Evolutionary conservation across 2,113 vertebrate species (phyloP), one percentile per base, ranked within the genome.

Genomic region (Benitochromis conjunctus): DNA sequence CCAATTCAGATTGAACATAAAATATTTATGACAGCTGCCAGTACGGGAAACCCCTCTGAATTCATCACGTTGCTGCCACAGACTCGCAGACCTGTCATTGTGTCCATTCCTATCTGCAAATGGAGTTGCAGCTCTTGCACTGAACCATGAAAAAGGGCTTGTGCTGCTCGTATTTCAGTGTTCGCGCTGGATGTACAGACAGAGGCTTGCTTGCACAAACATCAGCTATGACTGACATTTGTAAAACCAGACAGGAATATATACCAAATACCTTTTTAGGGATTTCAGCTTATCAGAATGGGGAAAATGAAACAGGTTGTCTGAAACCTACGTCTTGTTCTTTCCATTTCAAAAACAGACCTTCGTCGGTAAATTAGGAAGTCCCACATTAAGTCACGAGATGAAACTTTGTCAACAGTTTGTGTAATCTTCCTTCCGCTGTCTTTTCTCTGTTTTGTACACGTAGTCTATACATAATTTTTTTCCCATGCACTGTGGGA

Each of bases 1-100:
- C 46, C 48, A 69, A 14, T 64, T 86, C 80, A 58, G 74, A 74
- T 34, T 57, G 53, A 74, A 24, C 81, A 88, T 93, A 56, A 92
- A 92, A 80, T 81, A 93, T 91, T 82, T 84, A 60, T 91, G 79
- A 74, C 57, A 80, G 81, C 66, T 89, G 82, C 84, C 88, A 77
- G 88, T 3, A 84, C 79, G 69, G 71, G 84, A 83, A 89, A 79
- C 53, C 76, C 77, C 78, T 91, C 82, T 86, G 82, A 84, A 86
- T 88, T 53, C 48, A 84, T 86, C 80, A 84, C 84, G 43, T 82
- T 88, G 81, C 89, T 86, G 89, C 86, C 84, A 38, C 85, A 82
- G 88, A 83, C 84, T 81, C 6, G 2, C 79, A 83, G 69, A 66
- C 74, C 90, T 92, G 90, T 83, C 85, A 80, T 9, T 84, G 83